Evolutionary conservation across 1,140 invertebrate species (phyloP).

Genomic region (Drosophila kohkoa): DNA sequence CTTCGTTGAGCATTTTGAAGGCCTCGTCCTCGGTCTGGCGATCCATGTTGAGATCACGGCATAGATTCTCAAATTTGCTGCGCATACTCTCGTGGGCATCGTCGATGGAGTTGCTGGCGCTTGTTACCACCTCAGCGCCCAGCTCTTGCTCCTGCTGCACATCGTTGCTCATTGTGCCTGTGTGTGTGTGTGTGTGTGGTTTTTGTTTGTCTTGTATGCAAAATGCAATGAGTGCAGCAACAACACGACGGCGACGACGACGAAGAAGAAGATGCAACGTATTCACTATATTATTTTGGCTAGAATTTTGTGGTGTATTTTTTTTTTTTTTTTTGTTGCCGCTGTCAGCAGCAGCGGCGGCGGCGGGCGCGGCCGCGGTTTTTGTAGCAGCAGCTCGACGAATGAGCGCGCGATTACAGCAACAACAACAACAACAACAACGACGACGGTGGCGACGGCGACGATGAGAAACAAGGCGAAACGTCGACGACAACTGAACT

Average conservation of each 20-base stretch:
- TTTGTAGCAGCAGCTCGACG: slow-evolving; percentile 10
- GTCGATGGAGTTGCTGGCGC: slow-evolving; percentile 40
- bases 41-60: slow-evolving; percentile 82
- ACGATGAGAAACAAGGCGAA: slow-evolving; percentile 23
- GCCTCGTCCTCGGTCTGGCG: slow-evolving; percentile 71
- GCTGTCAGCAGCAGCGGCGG: slow-evolving; percentile 34
- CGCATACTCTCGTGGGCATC: slow-evolving; percentile 57
- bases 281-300: slow-evolving; percentile 16
- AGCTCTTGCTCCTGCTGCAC: slow-evolving; percentile 62
- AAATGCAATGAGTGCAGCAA: slow-evolving; percentile 3
- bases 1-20: slow-evolving; percentile 63
- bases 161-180: slow-evolving; percentile 60
- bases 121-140: slow-evolving; percentile 68
- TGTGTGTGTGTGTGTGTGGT: slow-evolving; percentile 7
- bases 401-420: slow-evolving; percentile 31
- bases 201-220: neutral
- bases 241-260: neutral
- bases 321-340: slow-evolving; percentile 14
- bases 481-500: slow-evolving; percentile 27
- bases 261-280: neutral
- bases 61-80: slow-evolving; percentile 68
- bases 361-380: slow-evolving; percentile 38
- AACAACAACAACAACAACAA: slow-evolving; percentile 27
- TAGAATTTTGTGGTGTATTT: slow-evolving; percentile 5
- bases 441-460: neutral